Evolutionary conservation across 2,797 vertebrate species (phyloP).

Genomic region (Fringilla coelebs): DNA sequence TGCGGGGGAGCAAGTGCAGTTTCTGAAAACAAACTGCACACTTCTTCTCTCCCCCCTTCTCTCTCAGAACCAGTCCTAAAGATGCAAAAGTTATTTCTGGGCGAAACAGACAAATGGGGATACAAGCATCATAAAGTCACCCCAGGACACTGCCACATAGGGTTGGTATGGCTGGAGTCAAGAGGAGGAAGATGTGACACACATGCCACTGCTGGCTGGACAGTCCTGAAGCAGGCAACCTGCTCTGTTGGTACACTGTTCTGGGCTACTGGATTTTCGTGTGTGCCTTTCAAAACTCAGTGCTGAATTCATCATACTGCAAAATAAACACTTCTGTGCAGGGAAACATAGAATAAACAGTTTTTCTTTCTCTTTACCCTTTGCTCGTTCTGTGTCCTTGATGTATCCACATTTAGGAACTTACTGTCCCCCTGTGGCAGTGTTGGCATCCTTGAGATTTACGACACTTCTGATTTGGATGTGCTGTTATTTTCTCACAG

Average conservation of each 20-base stretch:
- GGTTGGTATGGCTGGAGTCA: background rate
- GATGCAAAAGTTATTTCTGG: background rate
- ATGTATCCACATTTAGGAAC: background rate
- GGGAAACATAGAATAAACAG: background rate
- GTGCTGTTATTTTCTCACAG: background rate
- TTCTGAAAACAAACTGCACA: background rate
- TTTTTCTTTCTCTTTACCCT: background rate
- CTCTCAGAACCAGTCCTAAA: background rate
- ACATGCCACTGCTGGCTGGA: fast-evolving
- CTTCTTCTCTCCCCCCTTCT: background rate
- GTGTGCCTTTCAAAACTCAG: background rate
- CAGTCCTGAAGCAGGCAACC: fast-evolving
- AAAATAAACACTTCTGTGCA: background rate
- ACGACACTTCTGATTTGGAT: background rate
- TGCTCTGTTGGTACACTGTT: background rate
- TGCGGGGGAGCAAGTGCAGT: background rate
- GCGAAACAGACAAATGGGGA: background rate
- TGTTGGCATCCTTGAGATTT: background rate
- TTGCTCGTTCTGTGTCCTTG: background rate
- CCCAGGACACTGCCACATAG: background rate
- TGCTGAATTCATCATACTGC: background rate
- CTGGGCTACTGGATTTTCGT: background rate
- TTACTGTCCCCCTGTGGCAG: background rate
- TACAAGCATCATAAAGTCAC: background rate
- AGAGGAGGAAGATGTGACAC: background rate